Evolutionary conservation across 2,888 invertebrate genomes (phyloP).

Genomic region (Imbricaverruca yamaguchii): DNA sequence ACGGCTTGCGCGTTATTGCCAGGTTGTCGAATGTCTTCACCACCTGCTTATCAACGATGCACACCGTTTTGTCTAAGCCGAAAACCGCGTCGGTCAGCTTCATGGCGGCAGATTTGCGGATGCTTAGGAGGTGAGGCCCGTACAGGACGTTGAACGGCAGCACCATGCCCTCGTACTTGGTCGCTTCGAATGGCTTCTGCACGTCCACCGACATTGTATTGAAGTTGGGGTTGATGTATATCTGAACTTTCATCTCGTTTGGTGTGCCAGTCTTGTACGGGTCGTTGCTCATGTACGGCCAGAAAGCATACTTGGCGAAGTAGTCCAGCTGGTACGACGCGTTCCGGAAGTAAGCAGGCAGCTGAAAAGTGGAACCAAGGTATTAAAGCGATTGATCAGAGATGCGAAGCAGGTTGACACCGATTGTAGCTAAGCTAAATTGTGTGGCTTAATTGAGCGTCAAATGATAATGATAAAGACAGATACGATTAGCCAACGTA

Average conservation of each 20-base stretch:
- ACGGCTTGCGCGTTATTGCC: background rate
- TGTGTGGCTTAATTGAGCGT: no score
- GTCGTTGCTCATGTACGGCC: background rate
- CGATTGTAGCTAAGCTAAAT: no score
- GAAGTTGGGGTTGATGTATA: background rate
- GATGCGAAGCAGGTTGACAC: no score
- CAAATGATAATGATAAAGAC: no score
- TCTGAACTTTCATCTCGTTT: background rate
- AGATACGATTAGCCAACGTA: no score
- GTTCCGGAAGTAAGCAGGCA: background rate
- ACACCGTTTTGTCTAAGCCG: slow-evolving; percentile 25
- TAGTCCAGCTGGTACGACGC: background rate
- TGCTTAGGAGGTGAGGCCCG: background rate
- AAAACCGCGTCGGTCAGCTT: background rate
- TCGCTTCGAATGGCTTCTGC: background rate
- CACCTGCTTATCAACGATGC: slow-evolving; percentile 34
- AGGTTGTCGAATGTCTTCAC: slow-evolving; percentile 34
- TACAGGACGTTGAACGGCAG: background rate
- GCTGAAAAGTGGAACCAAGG: background rate
- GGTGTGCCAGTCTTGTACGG: no score
- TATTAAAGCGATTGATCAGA: no score
- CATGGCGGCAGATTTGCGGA: background rate
- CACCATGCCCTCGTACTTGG: background rate
- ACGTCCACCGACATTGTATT: background rate
- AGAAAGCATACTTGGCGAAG: background rate